Percentiles rank a stretch among this genome's conserved stretches.
phyloP scores from a whole-genome alignment of 2,113 vertebrate genomes.

The Larimichthys crocea region DNA sequence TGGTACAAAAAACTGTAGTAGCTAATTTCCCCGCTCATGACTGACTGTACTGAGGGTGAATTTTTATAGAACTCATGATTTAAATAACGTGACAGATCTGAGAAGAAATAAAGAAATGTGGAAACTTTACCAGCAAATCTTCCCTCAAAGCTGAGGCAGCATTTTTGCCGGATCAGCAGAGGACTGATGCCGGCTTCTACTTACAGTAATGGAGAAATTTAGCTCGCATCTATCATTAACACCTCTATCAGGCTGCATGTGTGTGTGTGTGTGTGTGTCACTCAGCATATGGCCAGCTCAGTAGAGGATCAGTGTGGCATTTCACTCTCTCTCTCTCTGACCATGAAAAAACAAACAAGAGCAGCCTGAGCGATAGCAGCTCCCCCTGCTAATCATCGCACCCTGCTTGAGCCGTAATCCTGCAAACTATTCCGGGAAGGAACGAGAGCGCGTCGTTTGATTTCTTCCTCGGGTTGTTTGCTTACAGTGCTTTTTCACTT shows the following conservation, averaged over 20 bases:
- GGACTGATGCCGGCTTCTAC: not conserved
- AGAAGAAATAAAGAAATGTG: no score
- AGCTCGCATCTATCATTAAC: slow-evolving; percentile 21
- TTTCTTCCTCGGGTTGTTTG: not conserved
- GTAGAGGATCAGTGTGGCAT: slow-evolving; percentile 40
- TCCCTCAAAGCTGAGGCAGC: not conserved
- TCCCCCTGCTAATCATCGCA: not conserved
- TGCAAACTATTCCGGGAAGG: not conserved
- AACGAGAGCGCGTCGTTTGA: not conserved
- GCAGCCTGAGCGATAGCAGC: not conserved
- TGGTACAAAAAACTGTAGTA: no score
- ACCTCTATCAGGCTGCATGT: not conserved
- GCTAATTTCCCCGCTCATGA: no score
- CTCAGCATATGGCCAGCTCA: slow-evolving; percentile 40
- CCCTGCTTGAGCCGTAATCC: not conserved
- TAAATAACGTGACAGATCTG: no score
- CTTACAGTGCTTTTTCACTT: not conserved
- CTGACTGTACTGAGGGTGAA: no score
- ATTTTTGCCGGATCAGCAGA: not conserved
- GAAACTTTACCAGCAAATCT: not conserved
- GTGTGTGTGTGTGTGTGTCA: slow-evolving; percentile 5
- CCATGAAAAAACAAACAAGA: slow-evolving; percentile 18
- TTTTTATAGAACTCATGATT: no score
- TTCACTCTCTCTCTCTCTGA: slow-evolving; percentile 40
- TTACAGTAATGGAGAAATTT: slow-evolving; percentile 17